Percentiles rank a stretch among this genome's conserved stretches.
phyloP scores from a whole-genome alignment of 2,888 invertebrate species.

The Agrochola litura region DNA sequence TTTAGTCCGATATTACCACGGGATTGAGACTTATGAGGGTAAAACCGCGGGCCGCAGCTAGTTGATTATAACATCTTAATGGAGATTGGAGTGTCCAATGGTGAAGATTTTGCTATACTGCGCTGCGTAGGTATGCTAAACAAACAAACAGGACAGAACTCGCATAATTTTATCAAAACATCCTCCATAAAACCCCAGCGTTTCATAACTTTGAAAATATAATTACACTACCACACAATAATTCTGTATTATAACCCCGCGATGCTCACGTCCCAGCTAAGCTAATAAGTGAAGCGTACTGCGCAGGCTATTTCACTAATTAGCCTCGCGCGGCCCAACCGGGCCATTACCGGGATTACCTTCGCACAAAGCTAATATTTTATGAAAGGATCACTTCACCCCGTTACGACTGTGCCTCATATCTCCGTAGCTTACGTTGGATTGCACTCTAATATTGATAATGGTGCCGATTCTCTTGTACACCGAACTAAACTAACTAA shows the following conservation, averaged over 20 bases:
- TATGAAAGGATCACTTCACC: conserved; percentile 69
- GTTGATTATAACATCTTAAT: background rate
- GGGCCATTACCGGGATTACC: conserved; percentile 73
- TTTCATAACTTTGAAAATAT: conserved; percentile 1
- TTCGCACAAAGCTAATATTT: conserved; percentile 72
- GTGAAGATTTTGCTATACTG: no score
- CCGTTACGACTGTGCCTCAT: conserved; percentile 50
- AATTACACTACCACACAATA: conserved; percentile 11
- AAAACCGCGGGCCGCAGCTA: no score
- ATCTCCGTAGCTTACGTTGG: conserved; percentile 32
- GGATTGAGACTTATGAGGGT: no score
- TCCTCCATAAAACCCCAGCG: background rate
- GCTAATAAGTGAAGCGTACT: conserved; percentile 42
- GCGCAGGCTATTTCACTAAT: conserved; percentile 66
- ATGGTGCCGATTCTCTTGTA: no score
- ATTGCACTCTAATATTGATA: conserved; percentile 56
- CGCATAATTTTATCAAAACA: background rate
- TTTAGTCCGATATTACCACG: no score
- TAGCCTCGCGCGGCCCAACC: conserved; percentile 54
- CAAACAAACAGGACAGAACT: background rate
- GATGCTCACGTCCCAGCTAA: conserved; percentile 24
- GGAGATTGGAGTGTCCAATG: background rate
- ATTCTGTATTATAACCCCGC: conserved; percentile 9
- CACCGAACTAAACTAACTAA: no score
- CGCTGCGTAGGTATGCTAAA: no score